Evolutionary conservation across 2,113 vertebrate species (phyloP).

Genomic region (Gasterosteus aculeatus): DNA sequence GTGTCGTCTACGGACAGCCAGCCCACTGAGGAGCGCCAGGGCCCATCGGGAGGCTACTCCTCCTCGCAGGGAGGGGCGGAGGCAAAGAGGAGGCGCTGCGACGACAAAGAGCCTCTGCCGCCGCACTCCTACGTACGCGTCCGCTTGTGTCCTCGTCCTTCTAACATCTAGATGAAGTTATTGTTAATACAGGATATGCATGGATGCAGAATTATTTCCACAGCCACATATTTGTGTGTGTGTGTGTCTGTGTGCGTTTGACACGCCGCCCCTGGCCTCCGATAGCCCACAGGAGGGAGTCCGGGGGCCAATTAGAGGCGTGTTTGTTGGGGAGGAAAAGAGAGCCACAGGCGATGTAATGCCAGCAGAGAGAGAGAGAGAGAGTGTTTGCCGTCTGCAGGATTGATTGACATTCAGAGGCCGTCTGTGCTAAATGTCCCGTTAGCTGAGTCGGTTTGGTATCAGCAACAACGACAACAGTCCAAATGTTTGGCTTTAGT

Average conservation of each 20-base stretch:
- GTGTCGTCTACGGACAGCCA: constrained; percentile 85
- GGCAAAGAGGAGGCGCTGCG: constrained; percentile 91
- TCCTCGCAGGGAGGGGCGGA: constrained; percentile 80
- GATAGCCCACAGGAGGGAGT: constrained; percentile 36
- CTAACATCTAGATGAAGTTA: background rate
- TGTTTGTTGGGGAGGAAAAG: constrained; percentile 60
- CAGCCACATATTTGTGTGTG: background rate
- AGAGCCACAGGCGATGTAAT: constrained; percentile 56
- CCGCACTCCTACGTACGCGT: constrained; percentile 85
- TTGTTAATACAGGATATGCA: background rate
- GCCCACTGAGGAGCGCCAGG: constrained; percentile 84
- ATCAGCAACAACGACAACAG: constrained; percentile 59
- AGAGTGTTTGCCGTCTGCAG: constrained; percentile 69
- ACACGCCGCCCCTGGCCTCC: constrained; percentile 31
- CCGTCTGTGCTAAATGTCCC: constrained; percentile 56
- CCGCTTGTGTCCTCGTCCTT: constrained; percentile 3
- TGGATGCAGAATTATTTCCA: background rate
- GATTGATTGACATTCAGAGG: constrained; percentile 69
- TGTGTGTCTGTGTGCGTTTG: background rate
- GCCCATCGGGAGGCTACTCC: constrained; percentile 87
- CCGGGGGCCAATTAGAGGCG: constrained; percentile 50
- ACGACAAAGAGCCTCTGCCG: constrained; percentile 87
- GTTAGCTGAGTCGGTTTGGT: constrained; percentile 67
- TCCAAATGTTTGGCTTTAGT: constrained; percentile 62
- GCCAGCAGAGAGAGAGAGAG: constrained; percentile 67